These are phyloP conservation scores for Sinodicranocentrus sp. DNA, from an alignment of 2,888 invertebrate genomes.

Conservation along the genomic window DNA sequence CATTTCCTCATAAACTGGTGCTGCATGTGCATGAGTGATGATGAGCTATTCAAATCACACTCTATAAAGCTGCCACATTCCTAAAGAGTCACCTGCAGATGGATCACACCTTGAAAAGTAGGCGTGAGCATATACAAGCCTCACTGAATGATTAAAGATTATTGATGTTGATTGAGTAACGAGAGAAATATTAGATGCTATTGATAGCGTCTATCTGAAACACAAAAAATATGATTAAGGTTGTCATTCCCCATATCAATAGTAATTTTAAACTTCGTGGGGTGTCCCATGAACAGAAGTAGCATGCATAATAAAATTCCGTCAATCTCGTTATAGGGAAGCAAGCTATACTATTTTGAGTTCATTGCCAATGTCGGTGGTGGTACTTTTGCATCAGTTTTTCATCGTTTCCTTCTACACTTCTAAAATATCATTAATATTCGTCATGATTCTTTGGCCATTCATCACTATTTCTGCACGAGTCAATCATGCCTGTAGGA, in stretches of 20 bases:
- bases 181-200: not conserved
- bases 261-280: conserved; percentile 10
- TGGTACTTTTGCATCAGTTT: no score
- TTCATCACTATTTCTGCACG: conserved; percentile 34
- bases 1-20: no score
- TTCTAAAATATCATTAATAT: conserved; percentile 34
- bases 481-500: conserved; percentile 32
- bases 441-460: conserved; percentile 28
- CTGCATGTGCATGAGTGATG: no score
- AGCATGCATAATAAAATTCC: no score
- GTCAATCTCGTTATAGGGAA: no score
- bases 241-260: conserved; percentile 17
- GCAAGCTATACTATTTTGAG: no score
- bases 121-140: not conserved
- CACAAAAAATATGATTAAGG: conserved; percentile 28
- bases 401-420: no score
- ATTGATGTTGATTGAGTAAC: conserved; percentile 14
- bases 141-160: conserved; percentile 26
- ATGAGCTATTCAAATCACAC: no score
- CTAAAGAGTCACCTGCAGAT: conserved; percentile 30
- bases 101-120: conserved; percentile 46
- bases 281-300: no score
- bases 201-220: conserved; percentile 35
- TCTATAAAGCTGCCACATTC: not conserved
- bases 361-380: conserved; percentile 7